Evolutionary conservation across 1,140 invertebrate genomes (phyloP).

Genomic region (Scaptomyza montana): DNA sequence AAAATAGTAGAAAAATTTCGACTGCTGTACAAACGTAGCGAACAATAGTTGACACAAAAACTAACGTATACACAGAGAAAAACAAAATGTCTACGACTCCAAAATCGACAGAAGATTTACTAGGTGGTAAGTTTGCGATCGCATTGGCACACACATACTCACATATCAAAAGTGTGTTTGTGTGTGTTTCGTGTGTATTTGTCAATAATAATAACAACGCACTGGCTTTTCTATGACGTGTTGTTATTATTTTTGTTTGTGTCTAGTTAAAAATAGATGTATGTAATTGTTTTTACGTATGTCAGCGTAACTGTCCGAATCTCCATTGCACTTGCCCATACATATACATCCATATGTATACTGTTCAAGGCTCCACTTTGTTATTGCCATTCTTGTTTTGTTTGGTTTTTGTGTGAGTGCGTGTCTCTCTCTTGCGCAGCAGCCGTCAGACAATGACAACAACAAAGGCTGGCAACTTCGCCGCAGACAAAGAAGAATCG

Average conservation of each 20-base stretch:
- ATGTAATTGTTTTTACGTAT: constrained; percentile 44
- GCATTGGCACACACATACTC: constrained; percentile 3
- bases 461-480: constrained; percentile 66
- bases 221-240: constrained; percentile 24
- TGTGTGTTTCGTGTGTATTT: constrained; percentile 38
- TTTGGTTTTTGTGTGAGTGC: constrained; percentile 34
- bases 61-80: constrained; percentile 45
- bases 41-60: constrained; percentile 36
- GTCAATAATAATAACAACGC: constrained; percentile 53
- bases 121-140: constrained; percentile 71
- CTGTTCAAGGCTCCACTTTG: constrained; percentile 71
- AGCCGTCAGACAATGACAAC: constrained; percentile 50
- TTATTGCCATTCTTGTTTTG: constrained; percentile 59
- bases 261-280: constrained; percentile 45
- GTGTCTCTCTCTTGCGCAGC: constrained; percentile 42
- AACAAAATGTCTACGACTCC: constrained; percentile 80
- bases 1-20: constrained; percentile 39
- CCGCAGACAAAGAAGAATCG: constrained; percentile 40
- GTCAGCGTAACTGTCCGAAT: constrained; percentile 33
- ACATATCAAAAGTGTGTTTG: not conserved
- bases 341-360: constrained; percentile 7
- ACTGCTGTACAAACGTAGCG: constrained; percentile 30
- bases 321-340: constrained; percentile 58
- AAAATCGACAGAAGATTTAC: constrained; percentile 79
- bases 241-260: constrained; percentile 45